These are phyloP conservation scores for Napeogenes inachia DNA, from an alignment of 2,888 invertebrate species.

Conservation along the genomic window DNA sequence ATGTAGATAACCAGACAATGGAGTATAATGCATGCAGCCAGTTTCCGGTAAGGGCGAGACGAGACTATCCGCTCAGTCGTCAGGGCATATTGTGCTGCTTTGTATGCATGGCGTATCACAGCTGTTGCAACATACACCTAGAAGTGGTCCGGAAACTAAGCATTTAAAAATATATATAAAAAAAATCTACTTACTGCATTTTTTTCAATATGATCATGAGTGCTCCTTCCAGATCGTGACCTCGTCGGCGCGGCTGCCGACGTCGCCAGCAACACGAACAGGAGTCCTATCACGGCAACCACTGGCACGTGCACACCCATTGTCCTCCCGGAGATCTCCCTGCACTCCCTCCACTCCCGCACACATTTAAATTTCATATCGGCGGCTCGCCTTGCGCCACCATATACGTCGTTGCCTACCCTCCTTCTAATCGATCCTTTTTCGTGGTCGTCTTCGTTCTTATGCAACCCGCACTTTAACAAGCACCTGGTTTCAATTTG, in stretches of 20 bases:
- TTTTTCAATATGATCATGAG: constrained; percentile 45
- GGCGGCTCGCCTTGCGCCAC: constrained; percentile 52
- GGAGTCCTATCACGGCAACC: constrained; percentile 48
- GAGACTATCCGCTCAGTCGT: constrained; percentile 56
- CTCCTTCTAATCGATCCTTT: constrained; percentile 62
- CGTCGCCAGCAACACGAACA: constrained; percentile 54
- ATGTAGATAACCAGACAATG: constrained; percentile 49
- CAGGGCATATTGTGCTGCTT: constrained; percentile 52
- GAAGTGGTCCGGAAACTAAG: too few species aligned
- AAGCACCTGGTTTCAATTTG: too few species aligned
- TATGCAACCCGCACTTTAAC: too few species aligned
- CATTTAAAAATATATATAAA: too few species aligned
- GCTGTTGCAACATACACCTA: constrained; percentile 13
- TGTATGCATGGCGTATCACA: constrained; percentile 42
- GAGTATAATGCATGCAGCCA: constrained; percentile 53
- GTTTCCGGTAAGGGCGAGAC: constrained; percentile 62
- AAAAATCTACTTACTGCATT: constrained; percentile 52
- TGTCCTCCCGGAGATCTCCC: constrained; percentile 55
- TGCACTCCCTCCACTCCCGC: constrained; percentile 45
- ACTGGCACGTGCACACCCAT: constrained; percentile 55
- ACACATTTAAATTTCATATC: constrained; percentile 68
- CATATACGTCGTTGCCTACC: constrained; percentile 48
- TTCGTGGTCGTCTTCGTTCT: constrained; percentile 35
- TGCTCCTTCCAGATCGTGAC: constrained; percentile 47
- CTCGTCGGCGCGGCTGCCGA: constrained; percentile 55